A percentile compares a stretch with the other conserved stretches of the same genome.
Evolutionary conservation across 2,888 invertebrate species (phyloP).

Genomic region (Eupeodes luniger): DNA sequence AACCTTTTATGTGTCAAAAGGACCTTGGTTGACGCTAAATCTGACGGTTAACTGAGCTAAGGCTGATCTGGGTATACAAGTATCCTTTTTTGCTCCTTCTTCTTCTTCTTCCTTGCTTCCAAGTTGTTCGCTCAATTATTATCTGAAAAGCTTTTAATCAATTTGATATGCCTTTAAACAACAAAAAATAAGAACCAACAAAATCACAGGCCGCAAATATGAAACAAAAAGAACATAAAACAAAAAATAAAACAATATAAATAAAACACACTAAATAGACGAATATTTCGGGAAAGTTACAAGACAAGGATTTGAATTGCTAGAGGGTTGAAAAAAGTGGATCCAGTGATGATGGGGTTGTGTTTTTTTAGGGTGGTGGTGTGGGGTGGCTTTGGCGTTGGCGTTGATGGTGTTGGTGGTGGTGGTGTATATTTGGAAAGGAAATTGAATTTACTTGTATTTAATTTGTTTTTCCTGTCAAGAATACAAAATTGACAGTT

Average conservation of each 20-base stretch:
- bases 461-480: slow-evolving; percentile 52
- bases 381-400: too few relatives aligned
- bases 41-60: slow-evolving; percentile 12
- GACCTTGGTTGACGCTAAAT: slow-evolving; percentile 31
- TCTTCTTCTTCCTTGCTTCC: background rate
- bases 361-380: background rate
- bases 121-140: slow-evolving; percentile 37
- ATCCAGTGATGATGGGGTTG: too few relatives aligned
- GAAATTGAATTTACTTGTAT: slow-evolving; percentile 50
- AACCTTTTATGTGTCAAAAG: slow-evolving; percentile 46
- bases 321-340: too few relatives aligned
- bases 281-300: slow-evolving; percentile 6
- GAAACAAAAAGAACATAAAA: slow-evolving; percentile 3
- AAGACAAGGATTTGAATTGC: too few relatives aligned
- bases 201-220: slow-evolving; percentile 39
- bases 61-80: slow-evolving; percentile 7
- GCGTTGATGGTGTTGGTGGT: background rate
- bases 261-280: background rate
- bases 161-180: slow-evolving; percentile 66
- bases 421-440: background rate
- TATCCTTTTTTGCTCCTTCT: slow-evolving; percentile 5
- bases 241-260: background rate
- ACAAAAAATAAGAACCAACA: slow-evolving; percentile 1
- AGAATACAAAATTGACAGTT: slow-evolving; percentile 60
- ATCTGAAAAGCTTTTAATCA: slow-evolving; percentile 73